These are phyloP conservation scores for Sebastes goodei DNA, from an alignment of 2,797 vertebrate species.

Conservation along the genomic window DNA sequence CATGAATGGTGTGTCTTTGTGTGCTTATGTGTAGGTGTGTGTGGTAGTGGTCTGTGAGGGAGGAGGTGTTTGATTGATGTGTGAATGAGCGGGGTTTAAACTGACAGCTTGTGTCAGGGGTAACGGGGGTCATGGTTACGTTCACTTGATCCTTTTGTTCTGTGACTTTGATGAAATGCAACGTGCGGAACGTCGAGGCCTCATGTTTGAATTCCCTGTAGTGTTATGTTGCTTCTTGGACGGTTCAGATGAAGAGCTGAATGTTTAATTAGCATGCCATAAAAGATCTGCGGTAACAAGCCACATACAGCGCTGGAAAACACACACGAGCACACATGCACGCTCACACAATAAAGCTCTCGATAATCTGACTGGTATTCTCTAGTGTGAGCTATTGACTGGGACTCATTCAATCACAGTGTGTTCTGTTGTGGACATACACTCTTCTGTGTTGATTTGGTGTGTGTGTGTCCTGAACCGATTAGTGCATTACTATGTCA, in stretches of 20 bases:
- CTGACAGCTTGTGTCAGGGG: background rate
- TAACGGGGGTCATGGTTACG: background rate
- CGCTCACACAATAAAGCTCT: background rate
- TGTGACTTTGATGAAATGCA: conserved; percentile 14
- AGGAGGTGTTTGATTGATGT: conserved; percentile 45
- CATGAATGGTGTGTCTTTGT: background rate
- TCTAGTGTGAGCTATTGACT: background rate
- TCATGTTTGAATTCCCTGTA: conserved; percentile 17
- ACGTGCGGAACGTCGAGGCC: background rate
- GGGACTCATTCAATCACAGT: background rate
- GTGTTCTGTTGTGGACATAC: background rate
- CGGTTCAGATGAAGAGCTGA: conserved; percentile 10
- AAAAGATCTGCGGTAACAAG: conserved; percentile 43
- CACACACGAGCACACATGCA: conserved; percentile 3
- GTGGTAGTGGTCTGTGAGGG: background rate
- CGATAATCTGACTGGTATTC: background rate
- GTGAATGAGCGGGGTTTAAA: conserved; percentile 32
- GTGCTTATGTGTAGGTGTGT: background rate
- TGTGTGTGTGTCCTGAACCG: background rate
- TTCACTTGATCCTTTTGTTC: background rate
- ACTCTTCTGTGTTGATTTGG: conserved; percentile 3
- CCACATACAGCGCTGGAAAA: conserved; percentile 7
- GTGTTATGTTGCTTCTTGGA: conserved; percentile 8
- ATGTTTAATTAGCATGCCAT: conserved; percentile 47
- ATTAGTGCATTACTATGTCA: background rate